Evolutionary conservation across 2,888 invertebrate species (phyloP), one percentile per base, ranked within the genome.

Genomic region (Nemotelus pantherinus): DNA sequence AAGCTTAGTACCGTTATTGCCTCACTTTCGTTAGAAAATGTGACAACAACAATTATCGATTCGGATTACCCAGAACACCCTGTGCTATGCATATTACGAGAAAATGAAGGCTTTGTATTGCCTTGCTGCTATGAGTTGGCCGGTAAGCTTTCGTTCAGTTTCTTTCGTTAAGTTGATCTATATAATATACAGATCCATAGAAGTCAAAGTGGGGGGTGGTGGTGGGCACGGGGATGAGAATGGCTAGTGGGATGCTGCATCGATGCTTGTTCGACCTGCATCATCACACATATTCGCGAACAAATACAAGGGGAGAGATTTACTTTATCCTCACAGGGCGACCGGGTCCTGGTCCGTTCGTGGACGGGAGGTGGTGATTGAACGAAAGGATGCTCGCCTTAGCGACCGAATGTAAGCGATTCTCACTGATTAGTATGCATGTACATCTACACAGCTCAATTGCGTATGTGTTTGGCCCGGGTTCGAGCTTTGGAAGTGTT

Each of bases 41-140:
- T 74, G 63, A 60, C 63, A 63, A 74, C 76, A 71, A 76, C 72
- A 77, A 79, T 77, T 77, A 77, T 79, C 79, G 77, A 79, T 79
- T 77, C 67, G 72, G 72, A 77, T 75, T 77, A 68, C 53, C 75
- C 60, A 25, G 63, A 78, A 45, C 72, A 50, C 77, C 78, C 60
- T 70, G 58, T 74, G 53, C 25, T 25, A 25, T 64, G 74, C 50
- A 43, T 71, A 63, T 58, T 25, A 64, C 50, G 45, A 3, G 7
- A n/a, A 50, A 60, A 25, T 25, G 25, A 25, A 25, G 25, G 25
- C 25, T 25, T 25, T 25, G 25, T 25, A 1, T 25, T 25, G 25
- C 25, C 25, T 25, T 25, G 25, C 25, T 25, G 25, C 25, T 25
- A 25, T 25, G 25, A 25, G 55, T 53, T 5, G 43, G 9, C 39